phyloP scores from a whole-genome alignment of 2,113 vertebrate species.

The Oncorhynchus clarkii region DNA sequence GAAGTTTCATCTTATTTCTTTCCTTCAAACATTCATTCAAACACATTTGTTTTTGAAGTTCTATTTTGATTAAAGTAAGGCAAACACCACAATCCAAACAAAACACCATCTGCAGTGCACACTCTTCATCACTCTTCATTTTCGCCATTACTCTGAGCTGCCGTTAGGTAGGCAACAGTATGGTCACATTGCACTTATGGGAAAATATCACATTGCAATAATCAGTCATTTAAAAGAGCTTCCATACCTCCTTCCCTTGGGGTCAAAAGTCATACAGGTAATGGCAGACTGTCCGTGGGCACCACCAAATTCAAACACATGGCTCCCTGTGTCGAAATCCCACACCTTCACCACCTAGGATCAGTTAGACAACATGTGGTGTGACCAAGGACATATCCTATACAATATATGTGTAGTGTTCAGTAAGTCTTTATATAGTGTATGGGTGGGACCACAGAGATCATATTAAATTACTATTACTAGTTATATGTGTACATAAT shows the following conservation, averaged over 20 bases:
- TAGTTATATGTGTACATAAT: neutral
- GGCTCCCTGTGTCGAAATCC: slow-evolving; percentile 74
- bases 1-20: neutral
- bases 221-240: neutral
- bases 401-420: neutral
- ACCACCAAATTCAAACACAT: slow-evolving; percentile 73
- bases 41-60: neutral
- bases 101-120: no score
- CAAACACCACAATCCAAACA: no score
- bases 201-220: neutral
- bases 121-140: no score
- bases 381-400: neutral
- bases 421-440: neutral
- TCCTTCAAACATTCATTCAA: neutral
- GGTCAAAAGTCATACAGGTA: slow-evolving; percentile 75
- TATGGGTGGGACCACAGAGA: neutral
- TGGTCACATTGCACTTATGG: no score
- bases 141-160: neutral
- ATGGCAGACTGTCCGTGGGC: slow-evolving; percentile 58
- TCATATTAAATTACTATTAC: neutral
- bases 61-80: no score
- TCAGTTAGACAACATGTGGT: neutral
- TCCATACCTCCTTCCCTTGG: slow-evolving; percentile 69
- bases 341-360: slow-evolving; percentile 74
- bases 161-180: neutral